A percentile compares a stretch with the other conserved stretches of the same genome.
Conservation (phyloP, 2,797 vertebrate species). For the Mus caroli region DNA sequence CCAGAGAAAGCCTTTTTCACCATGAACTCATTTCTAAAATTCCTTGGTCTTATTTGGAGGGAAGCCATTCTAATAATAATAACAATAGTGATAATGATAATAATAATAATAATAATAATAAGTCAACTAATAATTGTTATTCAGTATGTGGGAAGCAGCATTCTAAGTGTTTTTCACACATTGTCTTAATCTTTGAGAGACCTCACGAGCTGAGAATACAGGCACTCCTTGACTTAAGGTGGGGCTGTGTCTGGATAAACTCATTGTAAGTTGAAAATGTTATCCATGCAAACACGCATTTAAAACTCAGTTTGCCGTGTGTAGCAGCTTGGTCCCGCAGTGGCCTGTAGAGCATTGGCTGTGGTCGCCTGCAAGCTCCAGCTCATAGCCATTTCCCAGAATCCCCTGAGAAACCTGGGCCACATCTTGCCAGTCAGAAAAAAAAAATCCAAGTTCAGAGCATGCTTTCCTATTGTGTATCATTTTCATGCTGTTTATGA, state of each 20-base stretch:
- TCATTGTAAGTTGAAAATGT: neutral
- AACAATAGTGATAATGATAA: neutral
- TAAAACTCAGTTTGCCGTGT: neutral
- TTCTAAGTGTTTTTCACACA: neutral
- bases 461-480: neutral
- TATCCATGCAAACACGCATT: neutral
- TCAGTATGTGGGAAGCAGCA: neutral
- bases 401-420: neutral
- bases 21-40: constrained; percentile 9
- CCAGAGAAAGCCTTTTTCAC: neutral
- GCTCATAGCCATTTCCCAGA: neutral
- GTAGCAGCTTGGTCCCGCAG: neutral
- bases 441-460: neutral
- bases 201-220: neutral
- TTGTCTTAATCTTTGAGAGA: neutral
- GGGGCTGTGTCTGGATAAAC: neutral
- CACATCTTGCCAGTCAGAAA: neutral
- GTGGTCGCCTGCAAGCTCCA: neutral
- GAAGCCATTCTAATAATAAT: constrained; percentile 26
- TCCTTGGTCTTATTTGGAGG: constrained; percentile 1
- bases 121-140: neutral
- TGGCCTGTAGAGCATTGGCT: no score
- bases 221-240: neutral
- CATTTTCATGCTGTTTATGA: neutral
- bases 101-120: neutral